Percentiles rank a stretch among this genome's conserved stretches.
Conservation (phyloP, 2,888 invertebrate genomes). For the Plebejus anna region DNA sequence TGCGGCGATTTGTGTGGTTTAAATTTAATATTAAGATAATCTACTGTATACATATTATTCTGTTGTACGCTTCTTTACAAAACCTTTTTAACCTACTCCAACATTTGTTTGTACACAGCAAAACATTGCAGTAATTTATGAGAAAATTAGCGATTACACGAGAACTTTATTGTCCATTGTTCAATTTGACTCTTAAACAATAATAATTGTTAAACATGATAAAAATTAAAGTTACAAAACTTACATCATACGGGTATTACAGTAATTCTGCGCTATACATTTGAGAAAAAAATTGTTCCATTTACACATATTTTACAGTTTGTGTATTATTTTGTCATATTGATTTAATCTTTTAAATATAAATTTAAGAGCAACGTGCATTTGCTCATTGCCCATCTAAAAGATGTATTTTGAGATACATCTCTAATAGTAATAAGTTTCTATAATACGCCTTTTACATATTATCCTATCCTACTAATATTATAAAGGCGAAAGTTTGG, state of each 20-base stretch:
- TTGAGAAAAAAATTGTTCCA: not conserved
- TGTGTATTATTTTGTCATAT: not conserved
- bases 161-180: not conserved
- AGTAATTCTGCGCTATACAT: not conserved
- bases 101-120: constrained; percentile 37
- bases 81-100: constrained; percentile 18
- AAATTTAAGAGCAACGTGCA: no score
- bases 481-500: no score
- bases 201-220: not conserved
- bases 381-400: not conserved
- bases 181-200: not conserved
- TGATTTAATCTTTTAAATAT: not conserved
- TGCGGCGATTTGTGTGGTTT: not conserved
- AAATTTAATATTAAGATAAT: not conserved
- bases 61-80: constrained; percentile 33
- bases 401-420: not conserved
- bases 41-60: not conserved
- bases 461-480: no score
- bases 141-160: constrained; percentile 4
- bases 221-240: not conserved
- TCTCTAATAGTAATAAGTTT: no score
- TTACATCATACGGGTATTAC: not conserved
- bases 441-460: not conserved
- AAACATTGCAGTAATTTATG: not conserved
- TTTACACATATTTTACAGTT: not conserved